Percentiles rank a stretch among this genome's conserved stretches.
Evolutionary conservation across 2,113 vertebrate genomes (phyloP).

Genomic region (Halcyon malimbica): DNA sequence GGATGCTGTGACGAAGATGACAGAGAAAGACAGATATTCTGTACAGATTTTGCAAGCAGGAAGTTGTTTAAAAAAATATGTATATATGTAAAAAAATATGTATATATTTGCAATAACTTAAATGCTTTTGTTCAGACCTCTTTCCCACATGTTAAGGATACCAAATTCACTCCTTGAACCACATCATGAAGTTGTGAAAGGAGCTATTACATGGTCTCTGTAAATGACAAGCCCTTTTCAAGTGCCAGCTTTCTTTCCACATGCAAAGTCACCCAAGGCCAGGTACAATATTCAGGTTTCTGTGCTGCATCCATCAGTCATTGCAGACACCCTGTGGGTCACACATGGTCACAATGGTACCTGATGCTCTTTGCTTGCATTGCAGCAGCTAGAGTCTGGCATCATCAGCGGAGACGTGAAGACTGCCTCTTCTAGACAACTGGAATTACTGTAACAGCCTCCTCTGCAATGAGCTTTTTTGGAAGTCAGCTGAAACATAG

Average conservation of each 20-base stretch:
- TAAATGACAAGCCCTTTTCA: neutral
- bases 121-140: neutral
- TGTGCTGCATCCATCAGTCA: neutral
- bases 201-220: neutral
- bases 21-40: neutral
- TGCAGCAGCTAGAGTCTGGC: neutral
- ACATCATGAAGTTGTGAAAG: neutral
- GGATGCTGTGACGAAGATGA: neutral
- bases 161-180: neutral
- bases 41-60: neutral
- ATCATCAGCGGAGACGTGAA: neutral
- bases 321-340: neutral
- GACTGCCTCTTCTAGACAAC: neutral
- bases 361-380: neutral
- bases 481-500: neutral
- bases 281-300: neutral
- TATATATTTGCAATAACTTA: neutral
- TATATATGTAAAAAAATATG: neutral
- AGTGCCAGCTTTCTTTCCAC: neutral
- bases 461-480: neutral
- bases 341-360: rapidly evolving
- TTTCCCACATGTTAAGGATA: neutral
- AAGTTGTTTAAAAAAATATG: neutral
- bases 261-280: neutral
- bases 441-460: neutral